Evolutionary conservation across 2,888 invertebrate genomes (phyloP).

Genomic region (Allygus modestus): DNA sequence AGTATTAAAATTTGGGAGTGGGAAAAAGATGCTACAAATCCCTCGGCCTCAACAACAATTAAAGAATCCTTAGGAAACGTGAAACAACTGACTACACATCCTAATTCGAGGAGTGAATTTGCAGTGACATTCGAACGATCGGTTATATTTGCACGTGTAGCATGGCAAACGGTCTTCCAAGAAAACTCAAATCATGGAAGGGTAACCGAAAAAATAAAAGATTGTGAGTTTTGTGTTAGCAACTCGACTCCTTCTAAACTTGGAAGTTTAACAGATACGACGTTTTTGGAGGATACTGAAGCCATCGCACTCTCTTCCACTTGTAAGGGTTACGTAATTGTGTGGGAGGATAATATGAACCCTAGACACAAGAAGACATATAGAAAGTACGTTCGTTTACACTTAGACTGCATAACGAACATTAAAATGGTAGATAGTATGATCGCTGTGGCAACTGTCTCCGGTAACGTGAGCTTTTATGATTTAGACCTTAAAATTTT

Average conservation of each 20-base stretch:
- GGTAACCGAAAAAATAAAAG: not conserved
- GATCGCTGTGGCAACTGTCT: not conserved
- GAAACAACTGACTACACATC: not conserved
- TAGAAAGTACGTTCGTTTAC: conserved; percentile 24
- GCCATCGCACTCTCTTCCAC: not conserved
- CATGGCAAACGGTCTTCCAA: not conserved
- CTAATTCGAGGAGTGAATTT: not conserved
- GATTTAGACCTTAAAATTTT: conserved; percentile 29
- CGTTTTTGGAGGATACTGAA: not conserved
- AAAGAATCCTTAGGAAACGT: conserved; percentile 7
- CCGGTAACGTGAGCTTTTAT: conserved; percentile 22
- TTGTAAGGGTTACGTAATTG: not conserved
- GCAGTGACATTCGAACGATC: not conserved
- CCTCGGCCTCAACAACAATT: not conserved
- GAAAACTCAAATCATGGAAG: not conserved
- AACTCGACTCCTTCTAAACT: not conserved
- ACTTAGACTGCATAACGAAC: conserved; percentile 6
- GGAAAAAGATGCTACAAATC: not conserved
- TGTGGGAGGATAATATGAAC: not conserved
- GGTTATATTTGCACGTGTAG: not conserved
- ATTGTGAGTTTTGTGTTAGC: not conserved
- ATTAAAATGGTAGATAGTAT: not conserved
- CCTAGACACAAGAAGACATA: not conserved
- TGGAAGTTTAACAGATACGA: conserved; percentile 1
- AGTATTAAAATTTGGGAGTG: conserved; percentile 11